Evolutionary conservation across 2,113 vertebrate genomes (phyloP), one percentile per base, ranked within the genome.

Genomic region (Heterotilapia buettikoferi): DNA sequence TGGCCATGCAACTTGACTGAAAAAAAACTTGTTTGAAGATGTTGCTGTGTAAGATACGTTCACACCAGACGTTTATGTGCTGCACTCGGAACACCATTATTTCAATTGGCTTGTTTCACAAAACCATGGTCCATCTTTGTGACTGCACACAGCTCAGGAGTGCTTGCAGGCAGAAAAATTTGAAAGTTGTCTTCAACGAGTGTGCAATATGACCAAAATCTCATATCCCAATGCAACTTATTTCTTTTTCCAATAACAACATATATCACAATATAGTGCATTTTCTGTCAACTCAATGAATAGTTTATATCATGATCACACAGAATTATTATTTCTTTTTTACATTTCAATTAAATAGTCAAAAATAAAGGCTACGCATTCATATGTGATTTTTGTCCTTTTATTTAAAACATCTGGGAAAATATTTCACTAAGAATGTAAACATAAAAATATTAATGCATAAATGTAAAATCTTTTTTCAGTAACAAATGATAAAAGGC

Each of bases 391-490:
- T 36, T 11, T 0, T 63, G 29, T 63, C 9, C 18, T 63, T 63
- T 63, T 19, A 63, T 63, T 63, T 63, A 63, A 33, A 63, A 3
- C 31, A 63, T 18, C 2, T 36, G 59, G 59, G 29, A 63, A 63
- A 63, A 63, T 63, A 33, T 63, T 63, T 63, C 59, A 63, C 16
- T 1, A 63, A 63, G 9, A 63, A 63, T 36, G 31, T 36, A 63
- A 63, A 63, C 31, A 19, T 63, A 36, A 63, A 36, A 36, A 63
- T 63, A 59, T 59, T 59, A 59, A 59, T 59, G 26, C 56, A 59
- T 59, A 59, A 59, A 29, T 59, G 7, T 59, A 59, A 29, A 59
- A 29, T 59, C 7, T 5, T 29, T 59, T 29, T 59, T 59, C 24
- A 16, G 24, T 5, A 16, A 59, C 26, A 29, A 59, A 59, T 16